Base-by-base conservation (phyloP, 2,113 vertebrate genomes). In the Cyanoramphus novaezelandiae region DNA sequence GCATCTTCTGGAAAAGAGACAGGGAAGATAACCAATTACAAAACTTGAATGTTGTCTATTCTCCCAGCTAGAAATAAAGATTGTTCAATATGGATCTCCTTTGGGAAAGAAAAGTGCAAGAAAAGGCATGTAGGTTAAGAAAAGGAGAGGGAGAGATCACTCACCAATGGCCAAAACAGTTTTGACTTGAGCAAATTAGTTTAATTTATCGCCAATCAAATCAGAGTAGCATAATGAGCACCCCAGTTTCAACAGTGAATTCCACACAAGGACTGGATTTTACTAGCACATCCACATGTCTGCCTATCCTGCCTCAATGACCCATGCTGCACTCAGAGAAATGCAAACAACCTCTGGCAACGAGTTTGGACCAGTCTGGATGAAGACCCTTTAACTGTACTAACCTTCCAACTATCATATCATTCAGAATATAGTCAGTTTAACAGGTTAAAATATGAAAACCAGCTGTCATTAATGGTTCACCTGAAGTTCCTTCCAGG, bases 11-110 rank as follows among this genome's bases (percentile, higher is more conserved):
- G 80, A 90, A 93, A 94, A 90, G 92, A 91, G 79, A 92, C 63
- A 81, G 25, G 47, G 71, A 96, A 78, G 79, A 94, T 70, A 96
- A 90, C 11, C 76, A 94, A 82, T 89, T 93, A 92, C 44, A 68
- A 92, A 88, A 72, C 39, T 81, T 93, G 41, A 25, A 86, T 81
- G 71, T 78, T 94, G 93, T 86, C 90, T 93, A 82, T 63, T 90
- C 90, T 88, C 24, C 29, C 60, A 78, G 92, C 90, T 93, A 91
- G 72, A 95, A 97, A 96, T 96, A 96, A 93, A 85, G 75, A 86
- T 77, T 44, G 35, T 55, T 92, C 90, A 93, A 52, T 83, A 95
- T 94, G 92, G 44, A 46, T 86, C 28, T 83, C 60, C 64, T 81
- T 55, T 13, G 21, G 35, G 33, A 59, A 35, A 59, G 57, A 59